Evolutionary conservation across 2,797 vertebrate genomes (phyloP).

Genomic region (Diglossa cyanea): DNA sequence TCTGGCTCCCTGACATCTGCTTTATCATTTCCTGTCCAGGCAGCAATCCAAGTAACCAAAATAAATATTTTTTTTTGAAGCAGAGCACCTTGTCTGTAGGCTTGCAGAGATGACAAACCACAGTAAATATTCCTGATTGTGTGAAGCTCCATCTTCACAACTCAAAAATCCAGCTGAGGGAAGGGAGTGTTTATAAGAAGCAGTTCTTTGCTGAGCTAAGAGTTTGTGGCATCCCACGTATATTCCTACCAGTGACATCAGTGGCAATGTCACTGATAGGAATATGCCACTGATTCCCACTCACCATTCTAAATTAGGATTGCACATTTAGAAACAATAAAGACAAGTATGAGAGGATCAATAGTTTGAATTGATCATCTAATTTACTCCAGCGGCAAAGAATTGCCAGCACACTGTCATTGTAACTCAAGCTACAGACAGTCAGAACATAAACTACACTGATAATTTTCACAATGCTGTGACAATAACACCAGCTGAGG

Average conservation of each 20-base stretch:
- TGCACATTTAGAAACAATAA: not conserved
- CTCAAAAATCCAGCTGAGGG: not conserved
- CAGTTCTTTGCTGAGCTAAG: not conserved
- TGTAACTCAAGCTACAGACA: not conserved
- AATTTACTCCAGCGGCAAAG: not conserved
- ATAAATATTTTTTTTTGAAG: conserved; percentile 48
- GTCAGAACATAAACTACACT: not conserved
- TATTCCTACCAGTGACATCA: not conserved
- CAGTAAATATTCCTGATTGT: conserved; percentile 26
- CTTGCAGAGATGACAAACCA: conserved; percentile 3
- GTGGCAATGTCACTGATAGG: not conserved
- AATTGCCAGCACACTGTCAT: not conserved
- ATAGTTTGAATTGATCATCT: not conserved
- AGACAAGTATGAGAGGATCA: not conserved
- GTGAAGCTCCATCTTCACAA: not conserved
- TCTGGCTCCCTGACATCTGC: conserved; percentile 28
- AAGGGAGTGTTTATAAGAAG: not conserved
- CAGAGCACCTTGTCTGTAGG: conserved; percentile 45
- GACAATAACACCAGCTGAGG: not conserved
- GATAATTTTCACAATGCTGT: not conserved
- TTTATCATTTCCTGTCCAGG: conserved; percentile 6
- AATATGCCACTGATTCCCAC: not conserved
- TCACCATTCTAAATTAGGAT: not conserved
- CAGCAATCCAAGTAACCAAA: conserved; percentile 53
- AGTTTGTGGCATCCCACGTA: not conserved